Conservation (phyloP, 2,797 vertebrate genomes). For the Cebuella pygmaea region DNA sequence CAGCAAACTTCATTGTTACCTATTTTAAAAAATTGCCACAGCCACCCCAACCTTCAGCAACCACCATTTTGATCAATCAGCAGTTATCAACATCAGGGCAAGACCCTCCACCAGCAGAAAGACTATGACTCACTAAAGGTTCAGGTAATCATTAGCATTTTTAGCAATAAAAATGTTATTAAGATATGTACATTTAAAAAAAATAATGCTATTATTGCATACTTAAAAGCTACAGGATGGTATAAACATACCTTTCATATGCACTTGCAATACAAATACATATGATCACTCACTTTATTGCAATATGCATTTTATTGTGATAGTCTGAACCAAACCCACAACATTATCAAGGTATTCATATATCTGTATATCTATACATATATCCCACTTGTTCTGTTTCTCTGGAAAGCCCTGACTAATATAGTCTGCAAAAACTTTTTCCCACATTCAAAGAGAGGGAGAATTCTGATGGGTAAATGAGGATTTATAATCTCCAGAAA, state of each 20-base stretch:
- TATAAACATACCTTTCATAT: background rate
- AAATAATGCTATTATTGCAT: background rate
- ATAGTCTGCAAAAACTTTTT: background rate
- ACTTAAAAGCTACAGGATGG: background rate
- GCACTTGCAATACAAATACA: background rate
- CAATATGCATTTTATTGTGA: background rate
- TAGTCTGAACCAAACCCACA: background rate
- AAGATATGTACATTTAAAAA: background rate
- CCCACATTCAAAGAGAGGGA: background rate
- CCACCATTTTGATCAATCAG: background rate
- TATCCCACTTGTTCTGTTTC: background rate
- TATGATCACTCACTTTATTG: background rate
- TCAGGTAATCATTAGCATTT: background rate
- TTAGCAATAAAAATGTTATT: background rate
- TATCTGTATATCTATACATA: background rate
- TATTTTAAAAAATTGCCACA: background rate
- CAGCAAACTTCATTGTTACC: background rate
- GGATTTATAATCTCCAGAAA: background rate
- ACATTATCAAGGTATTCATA: background rate
- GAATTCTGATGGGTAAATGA: background rate
- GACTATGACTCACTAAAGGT: background rate
- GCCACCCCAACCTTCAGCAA: background rate
- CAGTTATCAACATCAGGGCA: background rate
- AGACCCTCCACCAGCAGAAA: background rate
- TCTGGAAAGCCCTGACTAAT: background rate